These are phyloP conservation scores for Triplophysa tibetana DNA, from an alignment of 2,113 vertebrate genomes.

Conservation along the genomic window DNA sequence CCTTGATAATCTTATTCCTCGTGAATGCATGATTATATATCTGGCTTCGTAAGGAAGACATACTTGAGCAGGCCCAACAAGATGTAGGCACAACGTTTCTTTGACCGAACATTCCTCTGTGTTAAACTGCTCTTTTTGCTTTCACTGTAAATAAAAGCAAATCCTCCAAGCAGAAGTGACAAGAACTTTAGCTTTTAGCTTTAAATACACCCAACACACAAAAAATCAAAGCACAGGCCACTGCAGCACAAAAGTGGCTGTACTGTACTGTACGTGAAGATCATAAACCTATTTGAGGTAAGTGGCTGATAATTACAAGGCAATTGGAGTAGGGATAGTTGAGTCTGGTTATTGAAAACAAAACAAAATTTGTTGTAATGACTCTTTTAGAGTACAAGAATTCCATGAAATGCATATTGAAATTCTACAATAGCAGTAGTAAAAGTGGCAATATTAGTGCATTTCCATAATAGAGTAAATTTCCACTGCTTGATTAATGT, in stretches of 20 bases:
- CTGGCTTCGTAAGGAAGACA: conserved; percentile 4
- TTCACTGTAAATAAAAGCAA: conserved; percentile 28
- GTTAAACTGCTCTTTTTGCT: not conserved
- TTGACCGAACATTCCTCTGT: not conserved
- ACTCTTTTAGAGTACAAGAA: no score
- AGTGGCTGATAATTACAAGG: no score
- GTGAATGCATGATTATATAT: conserved; percentile 8
- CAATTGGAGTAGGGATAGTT: no score
- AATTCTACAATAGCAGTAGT: no score
- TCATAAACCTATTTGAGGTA: no score
- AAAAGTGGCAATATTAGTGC: no score
- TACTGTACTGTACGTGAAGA: no score
- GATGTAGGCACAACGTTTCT: not conserved
- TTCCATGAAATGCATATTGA: no score
- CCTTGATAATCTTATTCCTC: not conserved
- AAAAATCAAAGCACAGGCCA: conserved; percentile 13
- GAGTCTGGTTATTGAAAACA: no score
- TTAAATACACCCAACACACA: conserved; percentile 10
- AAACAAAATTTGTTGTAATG: no score
- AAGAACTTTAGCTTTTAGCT: conserved; percentile 3
- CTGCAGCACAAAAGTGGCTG: not conserved
- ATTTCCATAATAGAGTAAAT: no score
- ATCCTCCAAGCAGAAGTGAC: not conserved
- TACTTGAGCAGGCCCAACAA: not conserved
- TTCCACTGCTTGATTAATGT: no score